Conservation (phyloP, 2,113 vertebrate species). For the Meleagris gallopavo region DNA sequence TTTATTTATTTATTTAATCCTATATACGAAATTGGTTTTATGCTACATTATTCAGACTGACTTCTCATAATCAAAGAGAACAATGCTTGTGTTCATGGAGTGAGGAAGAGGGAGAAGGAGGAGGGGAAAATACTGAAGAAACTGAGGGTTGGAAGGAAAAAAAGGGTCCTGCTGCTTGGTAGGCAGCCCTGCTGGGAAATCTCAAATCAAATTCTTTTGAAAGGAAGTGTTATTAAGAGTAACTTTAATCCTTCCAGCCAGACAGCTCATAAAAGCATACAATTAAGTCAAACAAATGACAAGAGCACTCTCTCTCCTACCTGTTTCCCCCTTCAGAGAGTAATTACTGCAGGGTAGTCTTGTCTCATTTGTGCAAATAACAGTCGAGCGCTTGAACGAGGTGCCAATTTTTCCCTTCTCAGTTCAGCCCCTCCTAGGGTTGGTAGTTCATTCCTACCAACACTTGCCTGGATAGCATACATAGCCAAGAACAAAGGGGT, state of each 20-base stretch:
- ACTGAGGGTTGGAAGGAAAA: constrained; percentile 20
- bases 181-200: constrained; percentile 79
- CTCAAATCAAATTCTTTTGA: constrained; percentile 79
- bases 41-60: neutral
- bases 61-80: constrained; percentile 19
- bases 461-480: constrained; percentile 36
- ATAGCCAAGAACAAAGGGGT: constrained; percentile 67
- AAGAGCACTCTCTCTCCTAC: constrained; percentile 76
- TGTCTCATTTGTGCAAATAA: constrained; percentile 65
- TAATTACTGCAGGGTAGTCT: constrained; percentile 75
- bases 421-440: neutral
- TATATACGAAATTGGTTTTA: constrained; percentile 7
- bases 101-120: neutral
- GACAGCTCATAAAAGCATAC: constrained; percentile 79
- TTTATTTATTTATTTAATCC: no score
- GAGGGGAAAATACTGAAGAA: neutral
- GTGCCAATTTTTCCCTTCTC: constrained; percentile 8
- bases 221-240: constrained; percentile 82
- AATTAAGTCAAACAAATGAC: constrained; percentile 83
- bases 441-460: neutral
- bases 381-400: constrained; percentile 14
- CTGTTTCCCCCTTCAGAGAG: constrained; percentile 77
- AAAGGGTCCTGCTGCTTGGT: constrained; percentile 67
- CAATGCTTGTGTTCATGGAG: constrained; percentile 22
- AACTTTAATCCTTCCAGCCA: constrained; percentile 83